A percentile compares a stretch with the other conserved stretches of the same genome.
phyloP scores from a whole-genome alignment of 2,113 vertebrate species.

The Sula dactylatra region DNA sequence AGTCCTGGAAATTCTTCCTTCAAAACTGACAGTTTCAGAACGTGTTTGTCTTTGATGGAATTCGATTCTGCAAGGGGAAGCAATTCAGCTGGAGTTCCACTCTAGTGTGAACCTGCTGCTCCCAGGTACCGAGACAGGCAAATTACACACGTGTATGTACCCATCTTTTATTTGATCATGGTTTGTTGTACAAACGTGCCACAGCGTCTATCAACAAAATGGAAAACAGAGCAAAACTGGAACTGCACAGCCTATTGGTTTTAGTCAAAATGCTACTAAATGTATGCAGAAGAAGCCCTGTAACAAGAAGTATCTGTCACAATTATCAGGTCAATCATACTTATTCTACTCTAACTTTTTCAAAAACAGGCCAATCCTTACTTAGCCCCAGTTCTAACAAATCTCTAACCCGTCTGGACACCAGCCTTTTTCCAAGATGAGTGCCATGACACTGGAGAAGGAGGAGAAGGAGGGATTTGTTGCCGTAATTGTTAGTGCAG shows the following conservation, averaged over 20 bases:
- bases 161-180: not conserved
- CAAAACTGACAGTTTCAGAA: not conserved
- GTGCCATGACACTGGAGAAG: not conserved
- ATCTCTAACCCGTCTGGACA: not conserved
- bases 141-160: not conserved
- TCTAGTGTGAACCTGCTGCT: not conserved
- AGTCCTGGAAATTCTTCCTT: not conserved
- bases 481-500: not conserved
- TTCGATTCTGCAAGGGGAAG: not conserved
- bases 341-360: not conserved
- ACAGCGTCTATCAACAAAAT: not conserved
- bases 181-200: not conserved
- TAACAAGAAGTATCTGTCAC: not conserved
- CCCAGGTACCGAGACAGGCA: not conserved
- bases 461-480: not conserved
- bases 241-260: not conserved
- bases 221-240: not conserved
- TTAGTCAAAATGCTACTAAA: not conserved
- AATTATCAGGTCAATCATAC: not conserved
- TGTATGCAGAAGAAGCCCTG: not conserved
- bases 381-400: not conserved
- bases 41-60: not conserved
- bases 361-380: conserved; percentile 3
- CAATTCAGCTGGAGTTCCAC: not conserved
- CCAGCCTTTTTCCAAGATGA: not conserved